Evolutionary conservation across 1,140 invertebrate species (phyloP).

Genomic region (Solenopsis fugax): DNA sequence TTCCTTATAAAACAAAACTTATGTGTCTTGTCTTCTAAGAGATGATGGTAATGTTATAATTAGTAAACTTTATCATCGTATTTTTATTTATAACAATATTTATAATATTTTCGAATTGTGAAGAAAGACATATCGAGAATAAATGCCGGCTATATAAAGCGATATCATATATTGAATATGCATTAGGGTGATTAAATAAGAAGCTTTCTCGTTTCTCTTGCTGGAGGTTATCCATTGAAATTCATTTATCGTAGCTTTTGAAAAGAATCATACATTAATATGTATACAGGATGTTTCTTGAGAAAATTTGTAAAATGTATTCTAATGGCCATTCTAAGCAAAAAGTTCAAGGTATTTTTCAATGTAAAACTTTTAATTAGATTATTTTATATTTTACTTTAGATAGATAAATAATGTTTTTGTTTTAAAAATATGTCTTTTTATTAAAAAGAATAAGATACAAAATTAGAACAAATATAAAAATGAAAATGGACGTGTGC

Average conservation of each 20-base stretch:
- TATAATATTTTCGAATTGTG: conserved; percentile 1
- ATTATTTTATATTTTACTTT: too few species aligned
- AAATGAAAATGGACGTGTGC: too few species aligned
- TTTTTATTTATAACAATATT: conserved; percentile 23
- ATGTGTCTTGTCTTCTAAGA: not conserved
- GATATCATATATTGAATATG: conserved; percentile 8
- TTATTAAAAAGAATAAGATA: too few species aligned
- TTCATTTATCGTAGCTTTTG: conserved; percentile 5
- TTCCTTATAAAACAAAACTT: not conserved
- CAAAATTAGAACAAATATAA: too few species aligned
- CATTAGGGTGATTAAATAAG: not conserved
- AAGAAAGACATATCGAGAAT: conserved; percentile 24
- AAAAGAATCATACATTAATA: conserved; percentile 10
- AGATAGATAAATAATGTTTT: too few species aligned
- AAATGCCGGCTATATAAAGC: not conserved
- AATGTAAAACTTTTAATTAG: too few species aligned
- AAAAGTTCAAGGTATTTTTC: too few species aligned
- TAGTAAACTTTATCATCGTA: not conserved
- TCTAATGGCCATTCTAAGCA: too few species aligned
- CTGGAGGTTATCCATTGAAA: not conserved
- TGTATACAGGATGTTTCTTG: not conserved
- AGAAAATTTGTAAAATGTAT: too few species aligned
- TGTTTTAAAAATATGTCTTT: too few species aligned
- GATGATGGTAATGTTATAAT: not conserved
- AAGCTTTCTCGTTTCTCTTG: not conserved